These are phyloP conservation scores for Calyptomena viridis DNA, from an alignment of 2,113 vertebrate species.

Conservation along the genomic window DNA sequence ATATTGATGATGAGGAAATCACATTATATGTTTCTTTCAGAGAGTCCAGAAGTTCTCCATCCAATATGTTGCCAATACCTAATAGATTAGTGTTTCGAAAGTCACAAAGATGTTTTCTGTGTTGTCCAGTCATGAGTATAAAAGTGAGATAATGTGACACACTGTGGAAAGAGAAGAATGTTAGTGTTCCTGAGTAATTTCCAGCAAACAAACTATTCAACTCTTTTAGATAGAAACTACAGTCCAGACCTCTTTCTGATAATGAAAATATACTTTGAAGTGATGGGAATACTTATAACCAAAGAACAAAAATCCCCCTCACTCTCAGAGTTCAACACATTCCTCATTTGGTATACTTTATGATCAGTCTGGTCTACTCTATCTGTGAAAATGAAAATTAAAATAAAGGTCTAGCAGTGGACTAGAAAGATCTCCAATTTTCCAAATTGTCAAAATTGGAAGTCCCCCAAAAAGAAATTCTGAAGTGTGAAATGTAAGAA, in stretches of 20 bases:
- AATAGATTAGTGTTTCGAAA: background rate
- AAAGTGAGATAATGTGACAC: background rate
- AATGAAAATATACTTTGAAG: background rate
- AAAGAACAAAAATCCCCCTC: background rate
- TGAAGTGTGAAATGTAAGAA: background rate
- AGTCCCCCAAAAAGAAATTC: background rate
- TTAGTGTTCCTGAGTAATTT: background rate
- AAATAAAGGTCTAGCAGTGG: background rate
- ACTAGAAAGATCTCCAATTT: background rate
- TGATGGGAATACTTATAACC: background rate
- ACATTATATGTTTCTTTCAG: background rate
- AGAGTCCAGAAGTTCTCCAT: background rate
- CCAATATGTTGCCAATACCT: background rate
- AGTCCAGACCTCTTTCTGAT: background rate
- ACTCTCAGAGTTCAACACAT: background rate
- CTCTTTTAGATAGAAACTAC: background rate
- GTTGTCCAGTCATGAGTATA: background rate
- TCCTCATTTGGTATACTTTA: background rate
- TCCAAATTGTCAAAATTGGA: background rate
- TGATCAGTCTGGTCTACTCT: background rate
- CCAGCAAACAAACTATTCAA: background rate
- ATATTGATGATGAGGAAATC: background rate
- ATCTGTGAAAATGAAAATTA: background rate
- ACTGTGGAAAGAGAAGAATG: background rate
- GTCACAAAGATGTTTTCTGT: background rate